A percentile compares a stretch with the other conserved stretches of the same genome.
phyloP scores from a whole-genome alignment of 2,888 invertebrate genomes.

The Tinea trinotella region DNA sequence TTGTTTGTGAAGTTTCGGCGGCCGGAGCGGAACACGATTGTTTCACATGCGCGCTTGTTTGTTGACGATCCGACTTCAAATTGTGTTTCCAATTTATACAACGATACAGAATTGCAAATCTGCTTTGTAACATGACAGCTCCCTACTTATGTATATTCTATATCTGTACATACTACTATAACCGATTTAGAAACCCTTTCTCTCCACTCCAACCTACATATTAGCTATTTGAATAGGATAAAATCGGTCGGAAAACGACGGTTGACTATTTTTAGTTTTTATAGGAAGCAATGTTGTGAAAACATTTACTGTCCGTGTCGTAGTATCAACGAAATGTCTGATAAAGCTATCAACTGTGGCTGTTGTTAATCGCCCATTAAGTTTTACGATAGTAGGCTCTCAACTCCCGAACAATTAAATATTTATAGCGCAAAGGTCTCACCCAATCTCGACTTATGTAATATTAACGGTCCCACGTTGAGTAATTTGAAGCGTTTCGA shows the following conservation, averaged over 20 bases:
- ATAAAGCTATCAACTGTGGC: constrained; percentile 16
- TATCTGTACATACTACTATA: neutral
- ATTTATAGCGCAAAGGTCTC: constrained; percentile 18
- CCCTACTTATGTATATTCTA: constrained; percentile 5
- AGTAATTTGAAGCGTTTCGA: constrained; percentile 13
- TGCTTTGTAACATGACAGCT: constrained; percentile 29
- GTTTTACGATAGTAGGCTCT: constrained; percentile 18
- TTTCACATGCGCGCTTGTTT: constrained; percentile 22
- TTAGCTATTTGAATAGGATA: neutral
- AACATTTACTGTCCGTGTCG: neutral
- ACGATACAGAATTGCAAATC: constrained; percentile 26
- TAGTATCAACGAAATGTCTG: neutral
- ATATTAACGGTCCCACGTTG: constrained; percentile 15
- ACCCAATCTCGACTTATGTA: constrained; percentile 17
- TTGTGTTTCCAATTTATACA: constrained; percentile 21
- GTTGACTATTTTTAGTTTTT: neutral
- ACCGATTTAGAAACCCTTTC: neutral
- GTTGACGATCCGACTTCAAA: constrained; percentile 25
- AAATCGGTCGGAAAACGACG: neutral
- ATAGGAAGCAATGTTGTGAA: neutral
- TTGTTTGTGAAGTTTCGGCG: constrained; percentile 17
- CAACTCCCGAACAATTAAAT: constrained; percentile 15
- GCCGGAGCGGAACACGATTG: constrained; percentile 20
- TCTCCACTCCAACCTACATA: neutral
- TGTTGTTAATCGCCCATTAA: constrained; percentile 18